Evolutionary conservation across 2,113 vertebrate genomes (phyloP).

Genomic region (Heterocephalus glaber): DNA sequence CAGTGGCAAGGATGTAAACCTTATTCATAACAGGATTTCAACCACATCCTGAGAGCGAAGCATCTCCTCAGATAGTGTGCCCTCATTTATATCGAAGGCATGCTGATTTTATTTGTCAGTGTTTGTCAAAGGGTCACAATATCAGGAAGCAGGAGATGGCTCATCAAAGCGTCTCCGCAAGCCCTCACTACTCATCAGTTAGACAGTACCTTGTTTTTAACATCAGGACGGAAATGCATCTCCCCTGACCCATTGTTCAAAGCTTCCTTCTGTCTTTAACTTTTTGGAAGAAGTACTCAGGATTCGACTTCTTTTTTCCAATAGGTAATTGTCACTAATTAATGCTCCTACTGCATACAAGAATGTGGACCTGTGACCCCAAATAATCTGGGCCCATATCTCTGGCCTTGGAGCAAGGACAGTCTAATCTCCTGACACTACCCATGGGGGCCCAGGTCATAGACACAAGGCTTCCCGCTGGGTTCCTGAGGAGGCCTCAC

Average conservation of each 20-base stretch:
- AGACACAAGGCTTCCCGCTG: constrained; percentile 62
- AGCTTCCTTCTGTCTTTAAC: constrained; percentile 95
- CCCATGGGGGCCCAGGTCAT: constrained; percentile 54
- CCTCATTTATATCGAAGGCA: constrained; percentile 86
- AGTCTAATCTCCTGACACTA: constrained; percentile 82
- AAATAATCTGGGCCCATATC: constrained; percentile 85
- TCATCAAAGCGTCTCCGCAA: constrained; percentile 94
- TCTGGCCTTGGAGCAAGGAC: constrained; percentile 80
- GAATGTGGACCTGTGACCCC: constrained; percentile 87
- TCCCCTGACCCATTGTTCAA: constrained; percentile 99
- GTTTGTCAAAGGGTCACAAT: constrained; percentile 96
- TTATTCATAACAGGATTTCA: constrained; percentile 99
- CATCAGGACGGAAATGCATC: constrained; percentile 96
- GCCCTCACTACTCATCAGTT: constrained; percentile 91
- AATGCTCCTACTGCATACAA: constrained; percentile 84
- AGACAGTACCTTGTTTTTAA: constrained; percentile 93
- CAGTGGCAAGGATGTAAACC: constrained; percentile 95
- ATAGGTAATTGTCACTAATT: constrained; percentile 91
- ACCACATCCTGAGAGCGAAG: constrained; percentile 95
- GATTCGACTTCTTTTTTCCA: constrained; percentile 88
- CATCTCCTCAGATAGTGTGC: constrained; percentile 88
- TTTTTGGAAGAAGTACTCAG: constrained; percentile 87
- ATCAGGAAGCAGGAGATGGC: constrained; percentile 98
- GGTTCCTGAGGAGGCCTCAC: constrained; percentile 53
- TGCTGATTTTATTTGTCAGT: constrained; percentile 89